Evolutionary conservation across 1,140 invertebrate genomes (phyloP).

Genomic region (Pygmarrhopalites habei): DNA sequence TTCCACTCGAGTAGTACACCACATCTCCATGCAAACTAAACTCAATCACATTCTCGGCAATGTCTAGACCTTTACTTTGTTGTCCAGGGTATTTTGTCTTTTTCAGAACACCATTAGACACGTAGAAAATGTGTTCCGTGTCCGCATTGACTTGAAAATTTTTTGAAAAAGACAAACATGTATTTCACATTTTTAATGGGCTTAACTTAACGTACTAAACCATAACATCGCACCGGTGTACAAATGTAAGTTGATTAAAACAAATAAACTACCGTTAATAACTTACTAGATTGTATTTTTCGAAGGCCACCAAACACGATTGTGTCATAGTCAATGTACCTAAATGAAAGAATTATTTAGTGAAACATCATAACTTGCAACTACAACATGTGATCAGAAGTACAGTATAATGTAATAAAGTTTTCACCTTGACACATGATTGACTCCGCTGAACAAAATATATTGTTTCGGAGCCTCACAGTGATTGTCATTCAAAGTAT

Average conservation of each 20-base stretch:
- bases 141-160: too few species aligned
- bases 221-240: too few species aligned
- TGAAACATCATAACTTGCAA: too few species aligned
- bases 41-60: background rate
- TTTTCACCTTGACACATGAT: background rate
- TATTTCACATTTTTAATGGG: too few species aligned
- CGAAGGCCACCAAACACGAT: background rate
- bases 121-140: too few species aligned
- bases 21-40: background rate
- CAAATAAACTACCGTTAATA: too few species aligned
- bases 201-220: too few species aligned
- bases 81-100: background rate
- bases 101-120: background rate
- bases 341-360: background rate
- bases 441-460: background rate
- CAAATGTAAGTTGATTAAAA: too few species aligned
- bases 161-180: too few species aligned
- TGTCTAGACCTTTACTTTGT: background rate
- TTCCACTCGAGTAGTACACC: conserved; percentile 1
- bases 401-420: too few species aligned
- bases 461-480: background rate
- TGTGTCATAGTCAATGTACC: background rate
- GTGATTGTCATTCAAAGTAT: background rate
- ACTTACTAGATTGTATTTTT: too few species aligned
- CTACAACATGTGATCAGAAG: too few species aligned